Evolutionary conservation across 2,888 invertebrate species (phyloP).

Genomic region (Caenorhabditis afra): DNA sequence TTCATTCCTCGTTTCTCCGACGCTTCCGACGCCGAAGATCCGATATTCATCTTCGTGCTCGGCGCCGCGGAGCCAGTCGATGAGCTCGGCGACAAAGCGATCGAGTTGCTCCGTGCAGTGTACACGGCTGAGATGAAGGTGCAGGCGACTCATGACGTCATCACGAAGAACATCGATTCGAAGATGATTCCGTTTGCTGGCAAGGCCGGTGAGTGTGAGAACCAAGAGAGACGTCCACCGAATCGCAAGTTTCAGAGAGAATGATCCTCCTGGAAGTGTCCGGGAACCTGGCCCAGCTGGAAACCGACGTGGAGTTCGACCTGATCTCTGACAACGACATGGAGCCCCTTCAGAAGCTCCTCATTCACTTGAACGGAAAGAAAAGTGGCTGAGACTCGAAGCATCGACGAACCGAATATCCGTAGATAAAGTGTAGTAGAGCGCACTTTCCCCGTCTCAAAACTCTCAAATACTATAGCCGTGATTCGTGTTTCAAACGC

Average conservation of each 20-base stretch:
- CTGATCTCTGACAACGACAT: constrained; percentile 32
- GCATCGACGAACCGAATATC: not conserved
- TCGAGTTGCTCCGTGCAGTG: constrained; percentile 16
- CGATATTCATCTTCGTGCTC: constrained; percentile 15
- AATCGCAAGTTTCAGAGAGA: constrained; percentile 53
- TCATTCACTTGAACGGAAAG: constrained; percentile 25
- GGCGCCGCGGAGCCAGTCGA: constrained; percentile 32
- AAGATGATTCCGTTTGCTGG: constrained; percentile 40
- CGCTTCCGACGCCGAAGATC: constrained; percentile 8
- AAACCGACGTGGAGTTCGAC: constrained; percentile 31
- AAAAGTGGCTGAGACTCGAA: constrained; percentile 19
- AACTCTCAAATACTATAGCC: no score
- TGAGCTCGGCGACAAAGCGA: constrained; percentile 25
- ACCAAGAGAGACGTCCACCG: not conserved
- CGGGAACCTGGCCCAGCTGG: constrained; percentile 22
- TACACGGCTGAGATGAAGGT: constrained; percentile 32
- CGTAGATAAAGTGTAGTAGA: no score
- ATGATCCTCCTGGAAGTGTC: constrained; percentile 47
- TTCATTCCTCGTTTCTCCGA: constrained; percentile 35
- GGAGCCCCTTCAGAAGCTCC: constrained; percentile 17
- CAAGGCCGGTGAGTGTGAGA: constrained; percentile 22
- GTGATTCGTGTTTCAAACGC: not conserved
- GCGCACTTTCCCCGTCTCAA: no score
- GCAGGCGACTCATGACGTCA: constrained; percentile 32
- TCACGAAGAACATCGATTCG: constrained; percentile 18